Evolutionary conservation across 2,797 vertebrate species (phyloP).

Genomic region (Diglossa cyanea): DNA sequence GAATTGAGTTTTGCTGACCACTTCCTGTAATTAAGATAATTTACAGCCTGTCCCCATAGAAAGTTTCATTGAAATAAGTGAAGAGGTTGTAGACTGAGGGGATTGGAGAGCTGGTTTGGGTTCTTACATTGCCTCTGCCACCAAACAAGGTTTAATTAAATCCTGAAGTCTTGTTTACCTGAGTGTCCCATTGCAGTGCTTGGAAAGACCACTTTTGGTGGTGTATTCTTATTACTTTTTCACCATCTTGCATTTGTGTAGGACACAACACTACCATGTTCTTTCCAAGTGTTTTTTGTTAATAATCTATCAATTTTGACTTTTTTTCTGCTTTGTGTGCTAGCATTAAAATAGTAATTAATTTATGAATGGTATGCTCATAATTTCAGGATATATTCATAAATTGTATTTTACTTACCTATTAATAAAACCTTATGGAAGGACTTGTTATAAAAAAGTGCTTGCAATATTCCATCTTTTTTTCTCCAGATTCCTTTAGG

Average conservation of each 20-base stretch:
- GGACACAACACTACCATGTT: background rate
- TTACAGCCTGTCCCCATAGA: background rate
- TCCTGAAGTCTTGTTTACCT: background rate
- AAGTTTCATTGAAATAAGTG: background rate
- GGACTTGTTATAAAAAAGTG: background rate
- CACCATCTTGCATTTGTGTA: background rate
- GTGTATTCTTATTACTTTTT: background rate
- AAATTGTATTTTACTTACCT: background rate
- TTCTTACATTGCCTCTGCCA: background rate
- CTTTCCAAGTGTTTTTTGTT: background rate
- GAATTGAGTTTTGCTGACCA: background rate
- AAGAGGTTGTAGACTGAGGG: background rate
- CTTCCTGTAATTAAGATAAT: background rate
- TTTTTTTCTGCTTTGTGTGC: background rate
- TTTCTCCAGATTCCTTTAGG: background rate
- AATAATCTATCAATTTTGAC: background rate
- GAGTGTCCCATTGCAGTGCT: background rate
- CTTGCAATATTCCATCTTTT: background rate
- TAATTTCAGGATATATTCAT: background rate
- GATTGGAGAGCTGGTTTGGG: background rate
- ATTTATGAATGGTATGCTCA: background rate
- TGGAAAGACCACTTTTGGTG: background rate
- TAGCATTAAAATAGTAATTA: background rate
- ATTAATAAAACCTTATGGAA: background rate
- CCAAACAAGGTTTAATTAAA: background rate